A percentile compares a stretch with the other conserved stretches of the same genome.
phyloP scores from a whole-genome alignment of 2,888 invertebrate genomes.

The Trimorus sp. region DNA sequence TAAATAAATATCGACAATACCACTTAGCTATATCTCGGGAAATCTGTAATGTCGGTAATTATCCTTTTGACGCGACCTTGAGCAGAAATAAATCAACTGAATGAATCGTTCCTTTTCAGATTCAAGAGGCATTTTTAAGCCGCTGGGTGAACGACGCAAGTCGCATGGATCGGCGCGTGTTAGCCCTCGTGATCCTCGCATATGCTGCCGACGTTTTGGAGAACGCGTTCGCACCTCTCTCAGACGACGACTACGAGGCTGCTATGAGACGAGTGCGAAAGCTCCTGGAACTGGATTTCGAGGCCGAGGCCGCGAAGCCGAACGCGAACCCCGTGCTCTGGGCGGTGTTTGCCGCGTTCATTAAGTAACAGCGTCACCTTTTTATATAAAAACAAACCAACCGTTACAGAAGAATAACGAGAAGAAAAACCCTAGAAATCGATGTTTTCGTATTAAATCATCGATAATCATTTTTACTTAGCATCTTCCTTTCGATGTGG shows the following conservation, averaged over 20 bases:
- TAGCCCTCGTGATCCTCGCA: no score
- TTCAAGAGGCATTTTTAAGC: no score
- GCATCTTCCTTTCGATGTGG: slow-evolving; percentile 38
- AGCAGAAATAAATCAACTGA: no score
- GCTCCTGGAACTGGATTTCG: slow-evolving; percentile 97
- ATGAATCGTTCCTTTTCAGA: no score
- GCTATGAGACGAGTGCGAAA: slow-evolving; percentile 99
- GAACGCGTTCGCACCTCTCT: slow-evolving; percentile 99
- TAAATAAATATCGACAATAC: no score
- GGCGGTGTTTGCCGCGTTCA: slow-evolving; percentile 99
- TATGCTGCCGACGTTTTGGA: slow-evolving; percentile 99
- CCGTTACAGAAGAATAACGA: neutral
- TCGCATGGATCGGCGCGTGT: no score
- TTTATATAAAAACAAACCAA: slow-evolving; percentile 35
- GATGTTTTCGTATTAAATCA: slow-evolving; percentile 18
- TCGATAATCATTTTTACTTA: slow-evolving; percentile 36
- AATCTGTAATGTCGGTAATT: no score
- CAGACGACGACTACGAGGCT: slow-evolving; percentile 98
- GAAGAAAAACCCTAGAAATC: slow-evolving; percentile 3
- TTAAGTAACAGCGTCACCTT: slow-evolving; percentile 88
- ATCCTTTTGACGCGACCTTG: no score
- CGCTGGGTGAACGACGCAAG: no score
- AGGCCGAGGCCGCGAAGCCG: slow-evolving; percentile 95
- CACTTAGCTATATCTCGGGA: no score
- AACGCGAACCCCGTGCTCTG: slow-evolving; percentile 97